Base-by-base conservation (phyloP, 2,113 vertebrate species). In the Pangasianodon hypophthalmus region DNA sequence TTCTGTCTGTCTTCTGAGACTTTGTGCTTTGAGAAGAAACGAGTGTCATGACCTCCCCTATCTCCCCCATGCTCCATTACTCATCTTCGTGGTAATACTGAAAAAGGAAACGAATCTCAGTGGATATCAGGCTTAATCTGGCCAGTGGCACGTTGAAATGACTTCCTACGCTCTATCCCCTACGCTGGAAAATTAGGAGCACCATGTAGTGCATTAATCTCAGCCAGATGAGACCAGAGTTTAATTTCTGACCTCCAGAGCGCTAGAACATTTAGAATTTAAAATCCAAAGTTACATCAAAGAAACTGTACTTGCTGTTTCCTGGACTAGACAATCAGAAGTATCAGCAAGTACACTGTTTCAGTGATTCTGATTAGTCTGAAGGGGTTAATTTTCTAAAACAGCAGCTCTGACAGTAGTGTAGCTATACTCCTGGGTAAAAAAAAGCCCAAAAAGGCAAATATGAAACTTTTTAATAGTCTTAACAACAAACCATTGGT, bases 181-280 rank as follows among this genome's bases (percentile, higher is more conserved):
- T 50, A 32, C 18, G 92, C 94, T 94, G 94, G 94, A 92, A 95
- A 94, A 95, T 95, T 95, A 95, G 92, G 48, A 54, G 50, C 67
- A 41, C 48, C 16, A 6, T 11, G 67, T 41, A n/a, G 64, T 73
- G 50, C 67, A 86, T 86, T 86, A 73, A 71, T 86, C 46, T 54
- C 46, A 19, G 21, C 29, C 85, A 86, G 85, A 71, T 86, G 64
- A 86, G 62, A 86, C 82, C 58, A 54, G 48, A 73, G 85, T 21
- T 86, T 86, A 44, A 62, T 56, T 82, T 54, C 18, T 32, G 48
- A 54, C 29, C 79, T 54, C 32, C 79, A 81, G 46, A 24, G 29
- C 24, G 5, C 2, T 2, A 46, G 24, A n/a, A 81, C 1, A 6
- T 6, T 81, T 32, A 3, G 32, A 80, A 80, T 52, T 50, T 81